Percentiles rank a stretch among this genome's conserved stretches.
phyloP scores from a whole-genome alignment of 2,888 invertebrate species.

The Campoplex nolae region DNA sequence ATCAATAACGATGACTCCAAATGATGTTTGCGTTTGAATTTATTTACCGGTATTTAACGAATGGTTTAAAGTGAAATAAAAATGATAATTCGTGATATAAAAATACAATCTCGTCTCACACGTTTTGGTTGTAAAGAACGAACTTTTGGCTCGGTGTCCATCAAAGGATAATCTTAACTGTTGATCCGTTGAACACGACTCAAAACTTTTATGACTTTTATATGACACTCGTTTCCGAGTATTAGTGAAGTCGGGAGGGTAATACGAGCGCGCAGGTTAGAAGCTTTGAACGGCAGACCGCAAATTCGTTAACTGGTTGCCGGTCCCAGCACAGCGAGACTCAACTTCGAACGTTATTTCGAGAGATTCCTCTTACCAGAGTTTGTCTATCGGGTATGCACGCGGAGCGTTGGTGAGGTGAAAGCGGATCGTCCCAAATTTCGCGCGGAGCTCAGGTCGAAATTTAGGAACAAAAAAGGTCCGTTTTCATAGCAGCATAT shows the following conservation, averaged over 20 bases:
- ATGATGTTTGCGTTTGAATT: neutral
- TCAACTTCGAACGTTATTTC: slow-evolving; percentile 64
- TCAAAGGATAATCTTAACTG: slow-evolving; percentile 51
- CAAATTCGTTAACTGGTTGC: slow-evolving; percentile 66
- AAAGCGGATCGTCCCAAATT: slow-evolving; percentile 69
- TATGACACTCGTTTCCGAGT: slow-evolving; percentile 54
- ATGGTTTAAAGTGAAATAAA: neutral
- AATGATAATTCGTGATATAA: neutral
- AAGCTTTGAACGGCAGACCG: slow-evolving; percentile 8
- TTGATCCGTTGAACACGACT: slow-evolving; percentile 50
- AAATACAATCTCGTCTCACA: slow-evolving; percentile 29
- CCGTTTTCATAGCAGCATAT: neutral
- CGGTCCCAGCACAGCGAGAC: slow-evolving; percentile 62
- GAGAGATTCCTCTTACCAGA: slow-evolving; percentile 4
- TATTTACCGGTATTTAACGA: no score
- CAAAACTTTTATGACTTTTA: slow-evolving; percentile 67
- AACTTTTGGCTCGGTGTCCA: slow-evolving; percentile 43
- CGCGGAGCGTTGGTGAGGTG: slow-evolving; percentile 50
- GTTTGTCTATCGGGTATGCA: slow-evolving; percentile 30
- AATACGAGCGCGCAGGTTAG: slow-evolving; percentile 3
- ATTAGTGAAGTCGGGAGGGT: slow-evolving; percentile 8
- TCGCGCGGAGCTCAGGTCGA: slow-evolving; percentile 66
- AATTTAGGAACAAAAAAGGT: slow-evolving; percentile 61
- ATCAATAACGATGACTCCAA: neutral
- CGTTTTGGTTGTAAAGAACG: slow-evolving; percentile 35